Conservation (phyloP, 1,140 invertebrate genomes). For the Drosophila bocqueti region DNA sequence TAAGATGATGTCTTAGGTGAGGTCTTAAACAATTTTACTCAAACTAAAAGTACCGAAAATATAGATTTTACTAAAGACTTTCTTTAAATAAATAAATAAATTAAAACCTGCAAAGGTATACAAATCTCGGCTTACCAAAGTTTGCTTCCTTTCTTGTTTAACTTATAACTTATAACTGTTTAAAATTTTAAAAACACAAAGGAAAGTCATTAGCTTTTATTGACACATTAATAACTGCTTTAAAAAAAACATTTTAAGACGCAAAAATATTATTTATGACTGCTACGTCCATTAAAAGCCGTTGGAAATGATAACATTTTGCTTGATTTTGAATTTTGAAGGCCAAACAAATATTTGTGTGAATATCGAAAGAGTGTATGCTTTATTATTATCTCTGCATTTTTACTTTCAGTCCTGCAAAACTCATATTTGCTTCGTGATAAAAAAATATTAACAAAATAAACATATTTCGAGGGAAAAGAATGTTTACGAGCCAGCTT, state of each 20-base stretch:
- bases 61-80: neutral
- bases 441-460: slow-evolving; percentile 6
- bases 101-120: too few relatives aligned
- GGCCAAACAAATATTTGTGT: slow-evolving; percentile 10
- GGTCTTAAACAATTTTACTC: neutral
- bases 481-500: neutral
- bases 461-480: neutral
- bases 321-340: slow-evolving; percentile 2
- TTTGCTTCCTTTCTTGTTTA: too few relatives aligned
- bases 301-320: slow-evolving; percentile 1
- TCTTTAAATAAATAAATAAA: too few relatives aligned
- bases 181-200: neutral
- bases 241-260: slow-evolving; percentile 15
- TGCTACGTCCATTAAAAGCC: neutral
- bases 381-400: slow-evolving; percentile 4
- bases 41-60: slow-evolving; percentile 6
- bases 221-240: neutral
- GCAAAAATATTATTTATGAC: slow-evolving; percentile 21
- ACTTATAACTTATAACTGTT: neutral
- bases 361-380: neutral
- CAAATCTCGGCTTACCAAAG: too few relatives aligned
- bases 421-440: neutral
- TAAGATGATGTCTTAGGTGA: neutral
- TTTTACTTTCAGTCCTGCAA: neutral
- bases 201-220: neutral